Conservation (phyloP, 2,113 vertebrate species). For the Strigops habroptila region DNA sequence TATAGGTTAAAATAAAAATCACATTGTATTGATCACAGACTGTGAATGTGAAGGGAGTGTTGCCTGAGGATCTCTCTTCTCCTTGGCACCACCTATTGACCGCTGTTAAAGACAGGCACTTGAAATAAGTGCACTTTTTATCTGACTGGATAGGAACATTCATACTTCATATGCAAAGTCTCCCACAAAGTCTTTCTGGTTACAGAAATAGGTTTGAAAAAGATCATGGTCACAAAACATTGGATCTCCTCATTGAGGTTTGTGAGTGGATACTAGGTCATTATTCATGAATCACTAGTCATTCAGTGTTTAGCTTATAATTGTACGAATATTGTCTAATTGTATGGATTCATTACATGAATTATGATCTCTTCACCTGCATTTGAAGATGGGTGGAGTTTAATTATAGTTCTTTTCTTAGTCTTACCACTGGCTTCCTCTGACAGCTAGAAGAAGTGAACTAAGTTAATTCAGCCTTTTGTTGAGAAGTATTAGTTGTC, state of each 20-base stretch:
- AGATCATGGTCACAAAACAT: neutral
- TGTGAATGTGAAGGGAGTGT: neutral
- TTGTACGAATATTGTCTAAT: neutral
- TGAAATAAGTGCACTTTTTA: neutral
- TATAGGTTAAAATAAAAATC: neutral
- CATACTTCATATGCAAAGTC: neutral
- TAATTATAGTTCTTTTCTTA: conserved; percentile 31
- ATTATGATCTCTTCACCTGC: neutral
- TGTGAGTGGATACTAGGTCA: neutral
- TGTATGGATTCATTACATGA: neutral
- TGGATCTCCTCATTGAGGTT: neutral
- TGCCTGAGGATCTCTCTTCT: neutral
- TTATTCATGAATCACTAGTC: conserved; percentile 8
- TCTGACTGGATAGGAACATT: neutral
- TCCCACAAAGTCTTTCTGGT: neutral
- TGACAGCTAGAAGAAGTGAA: neutral
- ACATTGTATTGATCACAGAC: neutral
- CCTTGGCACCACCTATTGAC: neutral
- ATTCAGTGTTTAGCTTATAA: neutral
- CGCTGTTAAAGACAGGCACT: neutral
- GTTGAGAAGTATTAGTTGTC: neutral
- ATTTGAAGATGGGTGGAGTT: conserved; percentile 9
- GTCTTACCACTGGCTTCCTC: neutral
- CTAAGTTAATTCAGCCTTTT: neutral
- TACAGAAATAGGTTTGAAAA: neutral